Evolutionary conservation across 2,797 vertebrate species (phyloP), one percentile per base, ranked within the genome.

Genomic region (Nannoperca obscura): DNA sequence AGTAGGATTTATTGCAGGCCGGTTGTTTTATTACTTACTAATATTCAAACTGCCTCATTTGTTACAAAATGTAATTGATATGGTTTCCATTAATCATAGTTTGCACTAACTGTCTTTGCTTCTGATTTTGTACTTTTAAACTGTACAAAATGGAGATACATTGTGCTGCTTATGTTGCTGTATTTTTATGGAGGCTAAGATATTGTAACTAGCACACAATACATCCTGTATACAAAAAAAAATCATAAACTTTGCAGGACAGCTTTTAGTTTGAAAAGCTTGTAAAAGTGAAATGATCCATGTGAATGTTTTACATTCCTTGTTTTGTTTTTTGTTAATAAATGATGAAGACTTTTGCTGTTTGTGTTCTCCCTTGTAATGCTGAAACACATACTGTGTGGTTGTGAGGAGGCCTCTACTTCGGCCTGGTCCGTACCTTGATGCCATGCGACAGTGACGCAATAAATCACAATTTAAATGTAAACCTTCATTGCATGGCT

Each of bases 381-480:
- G 27, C 24, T 67, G n/a, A 54, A 53, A 36, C 50, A 0, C 2
- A 13, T n/a, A 20, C 20, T 36, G 20, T 50, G n/a, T 66, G 36
- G 27, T 19, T 59, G 20, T 49, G 24, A n/a, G 5, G 20, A 69
- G 49, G 12, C 12, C 24, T 42, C 19, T 46, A 10, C 60, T 66
- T 52, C 3, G 0, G 10, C 30, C 30, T 5, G 10, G 10, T 71
- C 24, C 2, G 62, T 5, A 20, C 8, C 32, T 36, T 2, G 50
- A 46, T 72, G 57, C 20, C 13, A 62, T 20, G 24, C 14, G 50
- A 42, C 30, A 59, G 14, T 42, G 27, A 58, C 27, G 32, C 19
- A 86, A 68, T 61, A 73, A 69, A 87, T 50, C 40, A 55, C 17
- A 27, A 64, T n/a, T 30, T 71, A 64, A 52, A 38, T 54, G 6